phyloP scores from a whole-genome alignment of 2,797 vertebrate genomes.

The Tamandua tetradactyla region DNA sequence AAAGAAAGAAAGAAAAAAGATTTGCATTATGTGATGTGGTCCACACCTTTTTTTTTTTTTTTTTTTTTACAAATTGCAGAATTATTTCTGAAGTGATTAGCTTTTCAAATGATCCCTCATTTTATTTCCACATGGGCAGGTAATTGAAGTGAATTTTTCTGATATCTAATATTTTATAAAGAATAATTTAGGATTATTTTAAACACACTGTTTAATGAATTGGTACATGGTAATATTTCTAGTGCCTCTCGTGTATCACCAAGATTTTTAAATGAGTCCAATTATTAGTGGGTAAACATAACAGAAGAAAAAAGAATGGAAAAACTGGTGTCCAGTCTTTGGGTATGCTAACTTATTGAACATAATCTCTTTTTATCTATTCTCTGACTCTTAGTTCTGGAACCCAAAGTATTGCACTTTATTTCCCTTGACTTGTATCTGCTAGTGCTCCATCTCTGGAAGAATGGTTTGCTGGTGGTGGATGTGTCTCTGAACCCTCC shows the following conservation, averaged over 20 bases:
- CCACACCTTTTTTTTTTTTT: background rate
- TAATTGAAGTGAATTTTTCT: constrained; percentile 65
- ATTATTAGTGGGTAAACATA: background rate
- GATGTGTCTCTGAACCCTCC: background rate
- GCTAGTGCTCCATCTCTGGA: accelerated
- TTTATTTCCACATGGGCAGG: constrained; percentile 29
- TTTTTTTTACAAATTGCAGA: constrained; percentile 5
- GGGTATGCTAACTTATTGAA: background rate
- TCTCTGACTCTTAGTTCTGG: background rate
- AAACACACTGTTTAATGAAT: constrained; percentile 50
- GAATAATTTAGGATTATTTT: constrained; percentile 56
- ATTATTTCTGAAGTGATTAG: constrained; percentile 55
- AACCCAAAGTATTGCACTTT: background rate
- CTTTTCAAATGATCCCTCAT: constrained; percentile 62
- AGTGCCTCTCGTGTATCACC: constrained; percentile 35
- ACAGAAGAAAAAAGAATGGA: too few species aligned
- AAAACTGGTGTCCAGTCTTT: background rate
- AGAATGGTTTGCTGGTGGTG: background rate
- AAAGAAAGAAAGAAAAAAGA: too few species aligned
- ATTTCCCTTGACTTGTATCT: background rate
- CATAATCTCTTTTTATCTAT: background rate
- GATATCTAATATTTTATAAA: constrained; percentile 57
- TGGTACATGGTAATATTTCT: background rate
- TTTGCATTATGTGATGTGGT: background rate
- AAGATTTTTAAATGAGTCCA: background rate